Percentiles rank a stretch among this genome's conserved stretches.
Evolutionary conservation across 30 jellyfish, hydroid and myxozoan genomes (phyloP).

Genomic region (Mastigias papua): DNA sequence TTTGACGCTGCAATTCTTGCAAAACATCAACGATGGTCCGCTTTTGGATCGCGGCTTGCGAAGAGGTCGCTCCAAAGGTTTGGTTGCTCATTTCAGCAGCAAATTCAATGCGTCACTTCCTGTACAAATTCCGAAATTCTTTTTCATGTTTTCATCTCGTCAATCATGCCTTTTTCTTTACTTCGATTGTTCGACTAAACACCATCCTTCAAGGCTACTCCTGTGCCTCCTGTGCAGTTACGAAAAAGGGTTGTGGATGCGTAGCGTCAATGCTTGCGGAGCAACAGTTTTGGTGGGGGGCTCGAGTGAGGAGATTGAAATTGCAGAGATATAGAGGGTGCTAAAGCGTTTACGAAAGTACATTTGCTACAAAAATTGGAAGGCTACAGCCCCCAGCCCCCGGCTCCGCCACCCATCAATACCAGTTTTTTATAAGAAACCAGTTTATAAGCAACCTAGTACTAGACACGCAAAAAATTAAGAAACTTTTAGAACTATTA

Average conservation of each 20-base stretch:
- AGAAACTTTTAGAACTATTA: too few relatives aligned
- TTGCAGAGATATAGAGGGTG: too few relatives aligned
- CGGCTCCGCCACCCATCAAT: too few relatives aligned
- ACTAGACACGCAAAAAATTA: too few relatives aligned
- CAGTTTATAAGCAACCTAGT: too few relatives aligned
- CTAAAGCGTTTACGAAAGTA: too few relatives aligned
- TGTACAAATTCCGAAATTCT: constrained; percentile 46
- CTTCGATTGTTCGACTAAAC: constrained; percentile 1
- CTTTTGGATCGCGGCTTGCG: constrained; percentile 64
- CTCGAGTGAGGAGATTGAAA: too few relatives aligned
- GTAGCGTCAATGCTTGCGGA: too few relatives aligned
- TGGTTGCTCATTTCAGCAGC: constrained; percentile 57
- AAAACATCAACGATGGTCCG: constrained; percentile 80
- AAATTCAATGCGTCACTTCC: constrained; percentile 80
- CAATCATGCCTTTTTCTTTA: constrained; percentile 21
- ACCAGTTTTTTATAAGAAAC: too few relatives aligned
- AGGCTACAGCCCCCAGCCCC: too few relatives aligned
- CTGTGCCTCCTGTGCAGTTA: constrained; percentile 22
- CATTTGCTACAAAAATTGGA: too few relatives aligned
- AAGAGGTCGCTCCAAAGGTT: constrained; percentile 62
- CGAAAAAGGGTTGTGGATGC: not conserved
- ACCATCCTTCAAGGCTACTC: constrained; percentile 16
- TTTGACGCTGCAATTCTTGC: constrained; percentile 82
- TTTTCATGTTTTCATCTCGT: constrained; percentile 38
- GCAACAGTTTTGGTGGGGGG: too few relatives aligned